These are phyloP conservation scores for Scomber japonicus DNA, from an alignment of 2,113 vertebrate species.

Conservation along the genomic window DNA sequence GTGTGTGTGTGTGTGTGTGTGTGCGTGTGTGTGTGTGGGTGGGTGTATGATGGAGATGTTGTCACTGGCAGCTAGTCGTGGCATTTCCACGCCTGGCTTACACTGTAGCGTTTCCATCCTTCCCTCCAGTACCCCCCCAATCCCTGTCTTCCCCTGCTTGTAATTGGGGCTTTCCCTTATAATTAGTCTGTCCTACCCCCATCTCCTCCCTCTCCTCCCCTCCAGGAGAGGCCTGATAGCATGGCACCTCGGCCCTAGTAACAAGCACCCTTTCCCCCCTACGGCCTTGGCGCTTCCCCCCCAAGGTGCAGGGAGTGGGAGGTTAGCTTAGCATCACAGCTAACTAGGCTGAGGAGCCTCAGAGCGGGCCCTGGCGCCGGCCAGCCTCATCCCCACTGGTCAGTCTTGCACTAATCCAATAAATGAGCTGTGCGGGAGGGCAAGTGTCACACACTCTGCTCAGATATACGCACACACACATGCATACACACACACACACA, in stretches of 20 bases:
- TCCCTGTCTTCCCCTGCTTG: slow-evolving; percentile 63
- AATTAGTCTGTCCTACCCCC: slow-evolving; percentile 70
- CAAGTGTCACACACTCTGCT: slow-evolving; percentile 71
- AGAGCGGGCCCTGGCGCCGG: slow-evolving; percentile 72
- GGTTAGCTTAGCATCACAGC: slow-evolving; percentile 74
- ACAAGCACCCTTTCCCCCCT: slow-evolving; percentile 71
- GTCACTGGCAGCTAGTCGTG: slow-evolving; percentile 82
- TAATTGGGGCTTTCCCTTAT: slow-evolving; percentile 79
- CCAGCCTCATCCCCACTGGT: slow-evolving; percentile 77
- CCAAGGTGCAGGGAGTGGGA: slow-evolving; percentile 53
- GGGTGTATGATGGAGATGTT: slow-evolving; percentile 43
- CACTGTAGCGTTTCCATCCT: slow-evolving; percentile 59
- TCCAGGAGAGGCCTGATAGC: slow-evolving; percentile 58
- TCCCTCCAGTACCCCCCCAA: slow-evolving; percentile 47
- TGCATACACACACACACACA: slow-evolving; percentile 8
- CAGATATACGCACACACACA: slow-evolving; percentile 21
- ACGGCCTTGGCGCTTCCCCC: slow-evolving; percentile 39
- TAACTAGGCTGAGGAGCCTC: slow-evolving; percentile 71
- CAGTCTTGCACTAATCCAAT: slow-evolving; percentile 82
- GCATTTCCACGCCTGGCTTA: slow-evolving; percentile 79
- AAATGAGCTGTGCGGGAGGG: slow-evolving; percentile 78
- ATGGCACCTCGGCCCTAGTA: slow-evolving; percentile 70
- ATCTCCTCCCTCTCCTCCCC: slow-evolving; percentile 22
- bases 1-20: slow-evolving; percentile 21
- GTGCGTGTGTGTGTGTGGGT: slow-evolving; percentile 28